These are phyloP conservation scores for Sciurus vulgaris DNA, from an alignment of 2,797 vertebrate genomes.

Conservation along the genomic window DNA sequence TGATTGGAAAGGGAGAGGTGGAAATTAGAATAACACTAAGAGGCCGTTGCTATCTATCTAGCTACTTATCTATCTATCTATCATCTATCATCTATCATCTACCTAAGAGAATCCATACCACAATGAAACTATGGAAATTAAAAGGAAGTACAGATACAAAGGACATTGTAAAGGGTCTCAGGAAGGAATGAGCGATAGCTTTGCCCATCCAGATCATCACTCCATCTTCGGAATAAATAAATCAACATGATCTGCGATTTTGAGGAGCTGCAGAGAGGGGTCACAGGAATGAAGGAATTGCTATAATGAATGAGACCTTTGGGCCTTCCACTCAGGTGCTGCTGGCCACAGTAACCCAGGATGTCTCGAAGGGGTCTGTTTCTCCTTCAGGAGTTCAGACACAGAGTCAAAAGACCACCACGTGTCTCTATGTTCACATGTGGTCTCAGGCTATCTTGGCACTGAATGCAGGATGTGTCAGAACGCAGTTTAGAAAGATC, in stretches of 20 bases:
- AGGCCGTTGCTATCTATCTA: neutral
- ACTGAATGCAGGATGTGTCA: neutral
- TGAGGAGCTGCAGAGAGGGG: neutral
- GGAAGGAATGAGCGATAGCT: neutral
- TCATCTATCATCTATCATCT: neutral
- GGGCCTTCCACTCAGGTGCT: neutral
- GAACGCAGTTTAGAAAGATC: neutral
- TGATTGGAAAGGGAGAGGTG: neutral
- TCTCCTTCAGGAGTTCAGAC: neutral
- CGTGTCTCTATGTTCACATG: neutral
- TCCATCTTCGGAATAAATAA: neutral
- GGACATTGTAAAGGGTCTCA: neutral
- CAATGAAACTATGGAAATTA: neutral
- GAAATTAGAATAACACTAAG: neutral
- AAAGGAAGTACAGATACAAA: neutral
- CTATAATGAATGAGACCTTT: neutral
- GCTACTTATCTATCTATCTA: neutral
- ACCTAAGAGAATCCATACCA: neutral
- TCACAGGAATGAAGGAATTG: neutral
- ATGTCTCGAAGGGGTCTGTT: neutral
- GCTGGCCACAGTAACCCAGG: neutral
- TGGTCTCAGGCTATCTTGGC: neutral
- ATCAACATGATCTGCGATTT: neutral
- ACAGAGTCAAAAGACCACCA: neutral
- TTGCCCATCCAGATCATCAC: neutral